Base-by-base conservation (phyloP, 2,113 vertebrate genomes). In the Capreolus pygargus region DNA sequence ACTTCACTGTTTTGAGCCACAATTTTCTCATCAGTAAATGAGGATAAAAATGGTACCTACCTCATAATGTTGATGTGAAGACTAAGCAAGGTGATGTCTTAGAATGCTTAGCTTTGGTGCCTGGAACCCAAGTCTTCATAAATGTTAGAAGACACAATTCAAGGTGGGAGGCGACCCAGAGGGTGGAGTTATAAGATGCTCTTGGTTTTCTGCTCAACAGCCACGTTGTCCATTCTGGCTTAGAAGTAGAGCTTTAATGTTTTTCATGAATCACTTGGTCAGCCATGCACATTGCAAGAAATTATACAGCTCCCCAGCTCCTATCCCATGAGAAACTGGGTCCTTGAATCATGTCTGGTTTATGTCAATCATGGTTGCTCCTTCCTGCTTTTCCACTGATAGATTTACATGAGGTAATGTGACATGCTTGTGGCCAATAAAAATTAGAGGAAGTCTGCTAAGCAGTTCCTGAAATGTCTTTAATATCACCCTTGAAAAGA, bases 331-430 rank as follows among this genome's bases (percentile, higher is more conserved):
- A 13, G 85, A 82, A 93, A 30, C n/a, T 21, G 19, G 27, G 7
- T 4, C 15, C 43, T 50, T 36, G 76, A 36, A 19, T 86, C 39
- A 7, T 16, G 12, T 36, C 36, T 19, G n/a, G 30, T 17, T 30
- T 45, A 7, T 19, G 43, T 7, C 64, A 21, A 1, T 19, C 33
- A 2, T 3, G 7, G 28, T 2, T 39, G 39, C 55, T 45, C 3
- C 74, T 90, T 57, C 21, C 91, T 95, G 91, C 36, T 87, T 58
- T 58, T 55, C 55, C 21, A 33, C 74, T 39, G 76, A 57, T 50
- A 39, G 45, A 36, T 52, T 45, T 64, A 39, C 17, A 36, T 27
- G 36, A 83, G 55, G 55, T 64, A 54, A 64, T 21, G 1, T 88
- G 93, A 55, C 61, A 6, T 33, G 17, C 28, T 39, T 33, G 60